Evolutionary conservation across 35 echinoderm and acorn worm species (phyloP), one percentile per base, ranked within the genome.

Genomic region (Holothuria glaberrima): DNA sequence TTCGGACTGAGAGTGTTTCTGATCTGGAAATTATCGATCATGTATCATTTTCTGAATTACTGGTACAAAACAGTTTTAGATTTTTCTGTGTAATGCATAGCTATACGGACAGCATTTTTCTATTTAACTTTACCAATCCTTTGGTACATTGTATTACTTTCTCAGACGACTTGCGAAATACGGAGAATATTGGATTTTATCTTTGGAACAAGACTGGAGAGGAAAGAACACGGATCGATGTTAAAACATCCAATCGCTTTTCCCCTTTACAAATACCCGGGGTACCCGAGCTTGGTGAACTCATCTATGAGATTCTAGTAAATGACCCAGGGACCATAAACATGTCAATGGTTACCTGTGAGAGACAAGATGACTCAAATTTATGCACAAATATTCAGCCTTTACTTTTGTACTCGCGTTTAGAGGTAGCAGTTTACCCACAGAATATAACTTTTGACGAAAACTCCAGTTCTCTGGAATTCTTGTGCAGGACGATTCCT

Each of bases 101-200:
- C 33, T 78, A 52, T 28, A 78, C 74, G 18, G 74, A 78, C 20
- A 78, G 74, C 44, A n/a, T 78, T 48, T 78, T 78, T 19, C 26
- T 41, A 48, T 48, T 22, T 12, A 48, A 48, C n/a, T 78, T 52
- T 12, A 19, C 74, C 6, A 50, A 48, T 3, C 12, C 44, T 48
- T 48, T 78, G 13, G 21, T 78, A 10, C 74, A 78, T 24, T 78
- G 74, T 29, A 5, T 78, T 14, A 35, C 38, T 21, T 48, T 22
- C 27, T 22, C n/a, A 25, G 74, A 56, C 0, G 74, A 78, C 17
- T 21, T 78, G 20, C 16, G 74, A 22, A 9, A 78, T 12, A 14
- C 0, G 16, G 50, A 48, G 20, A 78, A 78, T 20, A 25, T 78
- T 25, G 44, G 21, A 17, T 41, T 48, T 16, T 35, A 78, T n/a